Percentiles rank a stretch among this genome's conserved stretches.
Evolutionary conservation across 1,140 invertebrate genomes (phyloP).

Genomic region (Diabrotica undecimpunctata): DNA sequence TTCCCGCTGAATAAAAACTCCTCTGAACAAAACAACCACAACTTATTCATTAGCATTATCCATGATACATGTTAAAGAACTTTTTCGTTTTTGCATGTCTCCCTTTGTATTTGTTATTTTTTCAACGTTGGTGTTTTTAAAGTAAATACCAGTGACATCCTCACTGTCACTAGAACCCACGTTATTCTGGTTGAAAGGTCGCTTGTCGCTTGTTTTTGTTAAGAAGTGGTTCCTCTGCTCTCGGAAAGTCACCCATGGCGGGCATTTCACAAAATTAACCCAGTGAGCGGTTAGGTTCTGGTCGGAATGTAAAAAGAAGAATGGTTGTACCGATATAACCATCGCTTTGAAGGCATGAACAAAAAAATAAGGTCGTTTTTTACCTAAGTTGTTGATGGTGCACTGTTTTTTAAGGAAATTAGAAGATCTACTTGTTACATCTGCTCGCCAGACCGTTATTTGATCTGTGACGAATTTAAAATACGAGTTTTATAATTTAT

Average conservation of each 20-base stretch:
- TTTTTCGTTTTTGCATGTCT: slow-evolving; percentile 8
- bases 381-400: too few species aligned
- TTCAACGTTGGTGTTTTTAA: slow-evolving; percentile 33
- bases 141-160: slow-evolving; percentile 37
- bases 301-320: not conserved
- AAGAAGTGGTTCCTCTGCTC: slow-evolving; percentile 17
- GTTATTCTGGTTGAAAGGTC: slow-evolving; percentile 27
- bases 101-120: slow-evolving; percentile 26
- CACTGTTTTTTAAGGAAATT: too few species aligned
- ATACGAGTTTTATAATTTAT: too few species aligned
- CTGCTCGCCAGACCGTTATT: too few species aligned
- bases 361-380: too few species aligned
- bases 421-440: too few species aligned
- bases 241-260: slow-evolving; percentile 12
- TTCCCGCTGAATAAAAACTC: not conserved
- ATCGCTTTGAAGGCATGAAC: too few species aligned
- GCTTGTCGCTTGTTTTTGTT: slow-evolving; percentile 21
- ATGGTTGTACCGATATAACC: not conserved
- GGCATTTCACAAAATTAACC: slow-evolving; percentile 11
- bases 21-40: not conserved
- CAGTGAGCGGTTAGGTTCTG: not conserved
- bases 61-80: slow-evolving; percentile 8
- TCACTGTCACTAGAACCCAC: slow-evolving; percentile 36
- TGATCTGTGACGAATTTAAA: too few species aligned
- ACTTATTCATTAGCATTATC: slow-evolving; percentile 11